phyloP scores from a whole-genome alignment of 1,140 invertebrate genomes.

The Cydia pomonella region DNA sequence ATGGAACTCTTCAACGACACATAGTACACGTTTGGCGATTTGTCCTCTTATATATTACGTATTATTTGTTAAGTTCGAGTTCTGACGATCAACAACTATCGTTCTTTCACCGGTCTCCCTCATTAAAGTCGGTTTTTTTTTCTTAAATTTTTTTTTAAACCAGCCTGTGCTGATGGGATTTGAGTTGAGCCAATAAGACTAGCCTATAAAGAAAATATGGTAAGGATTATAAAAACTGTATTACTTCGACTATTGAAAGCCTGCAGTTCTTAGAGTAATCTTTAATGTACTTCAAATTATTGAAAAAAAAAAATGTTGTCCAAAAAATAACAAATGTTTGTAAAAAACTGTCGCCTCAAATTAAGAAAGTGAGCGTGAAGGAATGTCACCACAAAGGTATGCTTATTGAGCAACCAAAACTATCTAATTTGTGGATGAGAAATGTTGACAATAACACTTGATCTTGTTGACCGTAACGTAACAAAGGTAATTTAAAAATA shows the following conservation, averaged over 20 bases:
- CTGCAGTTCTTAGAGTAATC: not conserved
- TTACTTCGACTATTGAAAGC: not conserved
- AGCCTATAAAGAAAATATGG: no score
- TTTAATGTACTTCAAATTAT: not conserved
- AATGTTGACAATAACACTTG: constrained; percentile 24
- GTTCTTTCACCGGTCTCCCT: no score
- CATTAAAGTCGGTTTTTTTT: no score
- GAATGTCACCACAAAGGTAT: constrained; percentile 35
- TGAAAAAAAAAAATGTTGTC: not conserved
- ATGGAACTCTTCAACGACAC: no score
- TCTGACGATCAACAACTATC: no score
- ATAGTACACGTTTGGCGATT: no score
- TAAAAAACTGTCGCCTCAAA: constrained; percentile 32
- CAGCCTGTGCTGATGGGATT: no score
- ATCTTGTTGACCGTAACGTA: not conserved
- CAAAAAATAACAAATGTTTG: not conserved
- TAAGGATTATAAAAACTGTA: no score
- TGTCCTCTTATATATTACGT: no score
- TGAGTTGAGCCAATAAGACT: no score
- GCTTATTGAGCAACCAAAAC: constrained; percentile 20
- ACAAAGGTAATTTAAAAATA: constrained; percentile 9
- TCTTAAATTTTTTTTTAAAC: no score
- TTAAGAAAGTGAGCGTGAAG: constrained; percentile 40
- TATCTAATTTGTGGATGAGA: constrained; percentile 30
- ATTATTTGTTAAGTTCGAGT: no score